Percentiles rank a stretch among this genome's conserved stretches.
These are phyloP conservation scores for Gymnocypris eckloni DNA, from an alignment of 2,797 vertebrate genomes.

Conservation along the genomic window DNA sequence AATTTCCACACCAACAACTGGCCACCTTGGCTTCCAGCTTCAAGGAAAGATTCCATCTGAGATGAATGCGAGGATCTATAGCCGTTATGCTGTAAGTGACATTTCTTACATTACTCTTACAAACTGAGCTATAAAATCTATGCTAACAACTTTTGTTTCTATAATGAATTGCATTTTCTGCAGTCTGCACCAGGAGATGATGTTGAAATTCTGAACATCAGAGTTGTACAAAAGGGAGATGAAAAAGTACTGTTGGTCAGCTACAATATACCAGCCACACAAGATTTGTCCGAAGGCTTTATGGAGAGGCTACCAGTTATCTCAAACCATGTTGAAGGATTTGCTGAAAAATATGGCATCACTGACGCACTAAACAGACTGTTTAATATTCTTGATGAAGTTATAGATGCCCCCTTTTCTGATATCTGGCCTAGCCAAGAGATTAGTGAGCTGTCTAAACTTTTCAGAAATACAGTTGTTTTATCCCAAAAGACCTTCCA, in stretches of 20 bases:
- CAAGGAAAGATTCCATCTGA: constrained; percentile 62
- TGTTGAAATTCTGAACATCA: constrained; percentile 80
- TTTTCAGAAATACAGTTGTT: constrained; percentile 71
- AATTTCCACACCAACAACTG: constrained; percentile 76
- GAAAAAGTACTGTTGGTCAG: constrained; percentile 75
- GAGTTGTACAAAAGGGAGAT: constrained; percentile 67
- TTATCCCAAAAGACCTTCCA: constrained; percentile 71
- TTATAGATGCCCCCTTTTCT: constrained; percentile 54
- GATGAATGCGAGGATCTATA: constrained; percentile 77
- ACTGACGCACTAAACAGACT: background rate
- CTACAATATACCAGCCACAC: constrained; percentile 81
- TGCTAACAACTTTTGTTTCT: background rate
- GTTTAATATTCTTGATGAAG: background rate
- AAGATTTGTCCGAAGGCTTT: constrained; percentile 75
- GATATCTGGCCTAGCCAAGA: constrained; percentile 67
- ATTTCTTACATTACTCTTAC: background rate
- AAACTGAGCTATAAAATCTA: background rate
- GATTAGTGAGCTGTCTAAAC: constrained; percentile 74
- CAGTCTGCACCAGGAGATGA: constrained; percentile 83
- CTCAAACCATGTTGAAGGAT: constrained; percentile 61
- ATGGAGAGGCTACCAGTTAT: constrained; percentile 78
- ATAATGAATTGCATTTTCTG: constrained; percentile 24
- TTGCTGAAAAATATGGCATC: background rate
- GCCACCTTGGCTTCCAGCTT: constrained; percentile 79
- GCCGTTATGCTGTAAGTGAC: constrained; percentile 81